Percentiles rank a stretch among this genome's conserved stretches.
phyloP scores from a whole-genome alignment of 2,113 vertebrate genomes.

The Austrofundulus limnaeus region DNA sequence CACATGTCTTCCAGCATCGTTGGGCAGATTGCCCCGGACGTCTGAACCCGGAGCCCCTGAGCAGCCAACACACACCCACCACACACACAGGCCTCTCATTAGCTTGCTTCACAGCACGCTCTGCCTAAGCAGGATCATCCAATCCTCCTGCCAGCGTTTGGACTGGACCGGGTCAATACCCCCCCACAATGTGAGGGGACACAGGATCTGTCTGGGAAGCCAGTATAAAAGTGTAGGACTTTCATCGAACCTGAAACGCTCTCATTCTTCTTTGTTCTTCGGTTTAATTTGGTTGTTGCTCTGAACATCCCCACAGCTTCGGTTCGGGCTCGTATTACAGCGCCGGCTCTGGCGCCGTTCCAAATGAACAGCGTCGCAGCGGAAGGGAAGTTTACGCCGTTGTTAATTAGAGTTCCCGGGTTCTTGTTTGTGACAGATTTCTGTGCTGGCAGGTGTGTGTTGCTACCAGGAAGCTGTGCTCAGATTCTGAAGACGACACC shows the following conservation, averaged over 20 bases:
- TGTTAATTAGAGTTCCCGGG: slow-evolving; percentile 32
- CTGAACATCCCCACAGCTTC: slow-evolving; percentile 16
- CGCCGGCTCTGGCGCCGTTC: slow-evolving; percentile 27
- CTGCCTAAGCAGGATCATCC: slow-evolving; percentile 71
- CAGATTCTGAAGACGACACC: slow-evolving; percentile 22
- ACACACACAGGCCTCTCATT: slow-evolving; percentile 60
- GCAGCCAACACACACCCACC: slow-evolving; percentile 42
- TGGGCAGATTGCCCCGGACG: slow-evolving; percentile 61
- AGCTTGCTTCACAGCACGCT: slow-evolving; percentile 72
- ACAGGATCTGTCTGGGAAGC: slow-evolving; percentile 34
- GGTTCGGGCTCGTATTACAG: slow-evolving; percentile 22
- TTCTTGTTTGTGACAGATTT: slow-evolving; percentile 34
- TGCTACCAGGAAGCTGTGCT: slow-evolving; percentile 44
- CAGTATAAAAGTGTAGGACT: slow-evolving; percentile 13
- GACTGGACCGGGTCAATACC: slow-evolving; percentile 66
- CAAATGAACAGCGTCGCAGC: slow-evolving; percentile 37
- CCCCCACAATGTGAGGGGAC: slow-evolving; percentile 27
- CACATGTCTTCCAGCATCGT: slow-evolving; percentile 68
- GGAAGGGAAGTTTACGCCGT: slow-evolving; percentile 30
- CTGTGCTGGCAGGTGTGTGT: slow-evolving; percentile 35
- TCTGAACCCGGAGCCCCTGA: slow-evolving; percentile 58
- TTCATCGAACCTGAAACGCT: too few relatives aligned
- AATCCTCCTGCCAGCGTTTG: slow-evolving; percentile 66
- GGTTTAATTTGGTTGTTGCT: slow-evolving; percentile 27
- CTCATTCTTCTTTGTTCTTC: background rate